Evolutionary conservation across 2,797 vertebrate genomes (phyloP).

Genomic region (Iguana delicatissima): DNA sequence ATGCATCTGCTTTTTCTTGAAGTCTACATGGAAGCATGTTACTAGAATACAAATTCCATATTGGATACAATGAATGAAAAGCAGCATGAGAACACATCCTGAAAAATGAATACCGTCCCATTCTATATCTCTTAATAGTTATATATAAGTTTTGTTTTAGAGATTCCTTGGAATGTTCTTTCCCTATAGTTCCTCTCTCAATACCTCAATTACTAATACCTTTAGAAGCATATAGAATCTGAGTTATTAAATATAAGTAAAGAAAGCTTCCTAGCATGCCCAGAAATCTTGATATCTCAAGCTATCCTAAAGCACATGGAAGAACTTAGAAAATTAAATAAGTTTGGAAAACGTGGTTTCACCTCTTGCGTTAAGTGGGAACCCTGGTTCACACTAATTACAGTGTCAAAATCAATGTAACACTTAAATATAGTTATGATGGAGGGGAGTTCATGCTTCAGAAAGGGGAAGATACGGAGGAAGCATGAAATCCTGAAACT

Average conservation of each 20-base stretch:
- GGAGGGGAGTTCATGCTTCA: not conserved
- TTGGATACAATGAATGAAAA: not conserved
- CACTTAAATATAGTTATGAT: not conserved
- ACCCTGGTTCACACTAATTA: not conserved
- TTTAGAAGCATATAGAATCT: slow-evolving; percentile 23
- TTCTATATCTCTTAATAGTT: not conserved
- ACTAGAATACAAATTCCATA: not conserved
- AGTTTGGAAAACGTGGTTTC: too few species aligned
- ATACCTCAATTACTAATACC: not conserved
- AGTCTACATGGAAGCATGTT: not conserved
- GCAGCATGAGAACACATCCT: not conserved
- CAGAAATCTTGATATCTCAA: not conserved
- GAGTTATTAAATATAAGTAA: not conserved
- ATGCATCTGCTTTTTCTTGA: not conserved
- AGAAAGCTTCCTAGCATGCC: not conserved
- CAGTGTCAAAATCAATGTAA: not conserved
- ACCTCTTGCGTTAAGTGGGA: not conserved
- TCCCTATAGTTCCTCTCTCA: not conserved
- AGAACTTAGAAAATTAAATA: not conserved
- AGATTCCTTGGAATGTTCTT: not conserved
- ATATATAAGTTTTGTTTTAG: not conserved
- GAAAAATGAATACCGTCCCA: not conserved
- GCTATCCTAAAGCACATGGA: not conserved
- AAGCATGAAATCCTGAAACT: not conserved
- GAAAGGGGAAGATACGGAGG: not conserved